Percentiles rank a stretch among this genome's conserved stretches.
phyloP scores from a whole-genome alignment of 1,140 invertebrate species.

The Leptinotarsa defecta region DNA sequence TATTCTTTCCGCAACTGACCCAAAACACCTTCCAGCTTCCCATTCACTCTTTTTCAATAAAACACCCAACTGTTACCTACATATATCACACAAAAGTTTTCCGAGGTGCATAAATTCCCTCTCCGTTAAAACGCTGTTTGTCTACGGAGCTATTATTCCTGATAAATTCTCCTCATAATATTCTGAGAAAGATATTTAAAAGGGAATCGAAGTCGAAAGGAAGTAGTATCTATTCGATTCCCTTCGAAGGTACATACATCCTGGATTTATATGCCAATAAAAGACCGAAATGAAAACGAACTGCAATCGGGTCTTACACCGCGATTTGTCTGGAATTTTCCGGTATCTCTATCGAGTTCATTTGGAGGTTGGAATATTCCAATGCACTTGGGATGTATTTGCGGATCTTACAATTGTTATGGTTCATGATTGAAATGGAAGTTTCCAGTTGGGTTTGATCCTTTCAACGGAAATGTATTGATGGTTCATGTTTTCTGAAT shows the following conservation, averaged over 20 bases:
- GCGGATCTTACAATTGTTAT: background rate
- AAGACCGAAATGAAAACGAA: background rate
- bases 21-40: too few species aligned
- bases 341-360: conserved; percentile 2
- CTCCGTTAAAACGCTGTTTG: background rate
- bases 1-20: too few species aligned
- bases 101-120: background rate
- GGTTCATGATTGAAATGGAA: too few species aligned
- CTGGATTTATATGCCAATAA: conserved; percentile 6
- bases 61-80: too few species aligned
- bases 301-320: background rate
- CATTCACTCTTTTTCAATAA: too few species aligned
- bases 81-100: background rate
- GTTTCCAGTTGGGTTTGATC: too few species aligned
- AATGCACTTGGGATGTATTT: background rate
- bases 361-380: background rate
- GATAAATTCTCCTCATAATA: conserved; percentile 6
- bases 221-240: conserved; percentile 3
- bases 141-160: background rate
- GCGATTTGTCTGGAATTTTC: background rate
- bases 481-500: too few species aligned
- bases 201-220: background rate
- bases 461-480: too few species aligned
- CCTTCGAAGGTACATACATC: background rate
- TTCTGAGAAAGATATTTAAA: conserved; percentile 1